Evolutionary conservation across 2,888 invertebrate species (phyloP), one percentile per base, ranked within the genome.

Genomic region (Adelognathus sp.): DNA sequence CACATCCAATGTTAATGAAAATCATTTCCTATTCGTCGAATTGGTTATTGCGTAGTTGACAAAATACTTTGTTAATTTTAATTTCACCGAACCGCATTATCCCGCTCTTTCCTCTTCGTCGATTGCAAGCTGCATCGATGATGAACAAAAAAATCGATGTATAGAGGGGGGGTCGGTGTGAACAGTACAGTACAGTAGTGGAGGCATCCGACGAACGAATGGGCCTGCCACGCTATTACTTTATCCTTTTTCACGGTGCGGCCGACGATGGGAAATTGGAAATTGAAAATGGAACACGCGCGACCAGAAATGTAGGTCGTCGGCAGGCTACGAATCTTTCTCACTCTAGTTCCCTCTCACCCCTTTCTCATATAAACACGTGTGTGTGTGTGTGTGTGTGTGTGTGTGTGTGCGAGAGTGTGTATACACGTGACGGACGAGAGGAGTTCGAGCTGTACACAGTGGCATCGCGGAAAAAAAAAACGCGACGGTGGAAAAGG

Each of bases 221-320:
- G 31, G 67, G 41, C 69, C 29, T 54, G 41, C 60, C 56, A 41
- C 33, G 58, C 75, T 71, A 79, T 81, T 81, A 82, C 79, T 81
- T 82, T 81, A 76, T 82, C 77, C 77, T 50, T 72, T 77, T n/a
- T 75, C 58, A 63, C 72, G 56, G 72, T 67, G 74, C 58, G 67
- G 67, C 44, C 54, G 75, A 76, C 76, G 79, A 76, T 81, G 69
- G 80, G 76, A 80, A 82, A 82, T 82, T 76, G 83, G 73, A 83
- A 83, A 83, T 83, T 82, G 82, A 81, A 82, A 83, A 83, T 80
- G 73, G 77, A 82, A 72, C 72, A 76, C 72, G 66, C 72, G 73
- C 69, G 36, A 74, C 36, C 56, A 64, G 52, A 74, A 78, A 81
- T 75, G 69, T 81, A 81, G 78, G 80, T 78, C 78, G 71, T 69